Base-by-base conservation (phyloP, 2,113 vertebrate genomes). In the Protobothrops flavoviridis region DNA sequence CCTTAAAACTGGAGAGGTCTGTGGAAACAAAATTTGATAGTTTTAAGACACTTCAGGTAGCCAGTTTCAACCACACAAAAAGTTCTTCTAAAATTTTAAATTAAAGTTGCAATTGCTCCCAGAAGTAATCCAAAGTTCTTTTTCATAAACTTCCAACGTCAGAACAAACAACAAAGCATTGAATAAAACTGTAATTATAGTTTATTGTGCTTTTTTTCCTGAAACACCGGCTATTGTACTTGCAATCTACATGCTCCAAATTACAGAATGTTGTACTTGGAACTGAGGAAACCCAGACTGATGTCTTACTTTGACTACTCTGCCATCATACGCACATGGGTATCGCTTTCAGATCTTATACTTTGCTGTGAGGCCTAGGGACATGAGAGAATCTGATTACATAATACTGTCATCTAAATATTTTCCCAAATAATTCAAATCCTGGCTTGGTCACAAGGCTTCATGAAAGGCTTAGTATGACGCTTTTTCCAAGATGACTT, bases 1-100 rank as follows among this genome's bases (percentile, higher is more conserved):
- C 95, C 98, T 98, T 53, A 99, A 97, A 95, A 99, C 98, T 0
- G 99, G 99, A 26, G 99, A 99, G 90, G 98, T 98, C 99, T 99
- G 97, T 69, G 94, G 85, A 96, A 95, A 96, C 88, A 91, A 56
- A 97, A 96, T 9, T 88, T 91, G 64, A 6, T 45, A 48, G 39
- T 59, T 96, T 89, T 88, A 97, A 6, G 0, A 26, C 20, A 0
- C 0, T 0, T 7, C 29, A 43, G 21, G 53, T 8, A 8, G 20
- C n/a, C 3, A 20, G 13, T 43, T 61, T 3, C 12, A 20, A 57
- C 43, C 69, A 23, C 6, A 89, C 10, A 11, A 45, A 11, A 45
- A 2, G 33, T 2, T 55, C 59, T 39, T 53, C 0, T 26, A 64
- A 86, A 89, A 81, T 53, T 26, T 61, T 20, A 4, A 39, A 57